Percentiles rank a stretch among this genome's conserved stretches.
phyloP scores from a whole-genome alignment of 2,888 invertebrate genomes.

The Andrena dorsata region DNA sequence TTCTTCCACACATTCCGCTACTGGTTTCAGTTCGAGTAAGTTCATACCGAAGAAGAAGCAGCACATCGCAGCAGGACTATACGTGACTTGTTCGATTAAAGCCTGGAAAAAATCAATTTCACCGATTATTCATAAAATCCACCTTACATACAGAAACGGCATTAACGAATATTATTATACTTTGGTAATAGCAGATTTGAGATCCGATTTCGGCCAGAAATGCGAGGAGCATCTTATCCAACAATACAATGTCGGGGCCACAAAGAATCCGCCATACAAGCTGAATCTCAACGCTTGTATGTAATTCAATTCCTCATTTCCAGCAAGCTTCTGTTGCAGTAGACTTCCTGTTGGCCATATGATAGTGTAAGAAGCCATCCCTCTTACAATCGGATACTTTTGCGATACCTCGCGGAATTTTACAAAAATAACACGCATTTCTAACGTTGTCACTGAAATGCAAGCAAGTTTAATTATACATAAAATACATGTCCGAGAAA shows the following conservation, averaged over 20 bases:
- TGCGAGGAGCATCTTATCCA: conserved; percentile 92
- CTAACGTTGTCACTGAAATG: conserved; percentile 49
- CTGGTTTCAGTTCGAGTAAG: conserved; percentile 89
- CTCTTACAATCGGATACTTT: conserved; percentile 86
- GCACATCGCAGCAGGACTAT: conserved; percentile 91
- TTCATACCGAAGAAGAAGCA: conserved; percentile 93
- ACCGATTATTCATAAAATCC: conserved; percentile 26
- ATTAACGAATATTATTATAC: conserved; percentile 82
- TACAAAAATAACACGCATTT: conserved; percentile 82
- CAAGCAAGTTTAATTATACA: conserved; percentile 12
- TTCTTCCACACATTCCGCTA: conserved; percentile 89
- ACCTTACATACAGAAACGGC: background rate
- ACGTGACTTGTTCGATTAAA: conserved; percentile 90
- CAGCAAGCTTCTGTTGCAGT: conserved; percentile 86
- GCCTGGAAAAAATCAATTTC: conserved; percentile 86
- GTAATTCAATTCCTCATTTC: conserved; percentile 82
- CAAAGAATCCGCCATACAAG: conserved; percentile 92
- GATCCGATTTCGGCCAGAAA: conserved; percentile 90
- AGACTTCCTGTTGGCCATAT: conserved; percentile 88
- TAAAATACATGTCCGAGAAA: background rate
- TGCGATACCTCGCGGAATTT: conserved; percentile 84
- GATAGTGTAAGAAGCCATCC: conserved; percentile 87
- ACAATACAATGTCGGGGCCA: conserved; percentile 92
- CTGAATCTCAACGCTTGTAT: conserved; percentile 90
- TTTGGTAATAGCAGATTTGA: conserved; percentile 91